Evolutionary conservation across 2,888 invertebrate species (phyloP), one percentile per base, ranked within the genome.

Genomic region (Linyphia triangularis): DNA sequence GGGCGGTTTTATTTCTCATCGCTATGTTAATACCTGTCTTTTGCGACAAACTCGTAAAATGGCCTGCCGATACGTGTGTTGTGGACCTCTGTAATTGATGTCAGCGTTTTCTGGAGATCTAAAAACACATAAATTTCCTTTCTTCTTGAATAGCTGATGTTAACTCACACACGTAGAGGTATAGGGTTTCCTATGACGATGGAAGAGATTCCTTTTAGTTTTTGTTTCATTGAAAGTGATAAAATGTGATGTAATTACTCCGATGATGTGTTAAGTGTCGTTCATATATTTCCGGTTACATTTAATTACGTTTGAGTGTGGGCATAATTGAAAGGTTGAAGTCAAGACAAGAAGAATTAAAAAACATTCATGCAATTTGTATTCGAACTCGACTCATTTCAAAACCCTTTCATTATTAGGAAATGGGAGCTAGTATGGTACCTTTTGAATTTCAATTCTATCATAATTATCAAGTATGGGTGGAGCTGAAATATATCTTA

Each of bases 1-100:
- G 24, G 51, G 24, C 4, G 33, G n/a, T 83, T 72, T 83, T 83
- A 83, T 22, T 37, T 3, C 2, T 24, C 63, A 61, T n/a, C 16
- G 9, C 61, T 19, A 16, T 57, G 19, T 33, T 22, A 22, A 22
- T 65, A 78, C 22, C 51, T 63, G 77, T 63, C 51, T n/a, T 22
- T 24, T 19, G 63, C 30, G 51, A 28, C 51, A 40, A 33, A 24
- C 51, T 67, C 79, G n/a, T 19, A 51, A 67, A 77, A 28, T 65
- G 67, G n/a, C 24, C 16, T 79, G 43, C 40, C 22, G 40, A 77
- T 77, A n/a, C 33, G 19, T 40, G 77, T 77, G 19, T 28, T 7
- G 33, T 28, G 22, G 9, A 22, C 61, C 63, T 63, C 24, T 77
- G 40, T 63, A 37, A 28, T 37, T 24, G n/a, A 19, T 2, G 10